Evolutionary conservation across 2,888 invertebrate genomes (phyloP), one percentile per base, ranked within the genome.

Genomic region (Nasonovia ribisnigri): DNA sequence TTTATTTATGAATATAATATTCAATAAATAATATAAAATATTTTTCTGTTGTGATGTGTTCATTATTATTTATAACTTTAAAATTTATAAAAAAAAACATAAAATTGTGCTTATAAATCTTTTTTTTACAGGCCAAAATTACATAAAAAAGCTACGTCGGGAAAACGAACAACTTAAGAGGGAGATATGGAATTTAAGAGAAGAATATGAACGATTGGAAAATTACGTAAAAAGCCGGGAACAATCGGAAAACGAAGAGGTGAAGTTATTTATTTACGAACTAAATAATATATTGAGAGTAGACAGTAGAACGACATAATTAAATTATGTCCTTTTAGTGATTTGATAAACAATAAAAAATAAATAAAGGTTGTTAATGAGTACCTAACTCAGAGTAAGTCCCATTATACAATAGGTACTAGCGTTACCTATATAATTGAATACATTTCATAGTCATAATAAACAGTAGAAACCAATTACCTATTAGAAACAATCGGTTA

Each of bases 151-250:
- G 95, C 95, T 98, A 95, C 97, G 98, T 95, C 96, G 98, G 87
- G 98, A 98, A 95, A 98, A 98, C 96, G 98, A 98, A 95, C 98
- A 98, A 95, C 96, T 98, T 94, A 97, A 98, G 95, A 96, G 98
- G 46, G 98, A 98, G 96, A 98, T 98, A 95, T 98, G 98, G 96
- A 97, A 97, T 94, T 96, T 98, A 92, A 96, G 98, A 60, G 98
- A 98, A 96, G 98, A 98, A 96, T 98, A 98, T 96, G 98, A 98
- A 95, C 97, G 98, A 92, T 96, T 98, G 95, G 98, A 98, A 96
- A 97, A 97, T 95, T 96, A 98, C 95, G 96, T 98, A 95, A 97
- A 96, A 95, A 95, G 95, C 94, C 96, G 96, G 94, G 95, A 95
- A 95, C 95, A 95, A 94, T 95, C 93, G 6, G 93, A 93, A 93